A percentile compares a stretch with the other conserved stretches of the same genome.
Conservation (phyloP, 2,888 invertebrate genomes). For the Dicyrtoma fusca region DNA sequence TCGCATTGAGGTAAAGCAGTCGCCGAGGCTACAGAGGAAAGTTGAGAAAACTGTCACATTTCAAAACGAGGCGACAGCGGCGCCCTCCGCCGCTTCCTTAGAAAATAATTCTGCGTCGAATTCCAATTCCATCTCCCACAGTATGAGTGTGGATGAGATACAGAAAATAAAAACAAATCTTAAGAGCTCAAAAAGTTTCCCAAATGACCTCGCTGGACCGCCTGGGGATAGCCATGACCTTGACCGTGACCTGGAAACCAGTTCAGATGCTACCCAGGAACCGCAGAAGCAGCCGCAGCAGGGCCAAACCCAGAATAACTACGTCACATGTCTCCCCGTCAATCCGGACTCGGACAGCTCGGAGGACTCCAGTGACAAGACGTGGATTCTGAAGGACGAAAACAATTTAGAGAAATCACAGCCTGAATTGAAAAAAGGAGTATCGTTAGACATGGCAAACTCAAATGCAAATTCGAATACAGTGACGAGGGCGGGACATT, state of each 20-base stretch:
- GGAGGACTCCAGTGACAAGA: slow-evolving; percentile 56
- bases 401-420: no score
- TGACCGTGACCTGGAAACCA: slow-evolving; percentile 68
- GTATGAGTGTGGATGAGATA: slow-evolving; percentile 85
- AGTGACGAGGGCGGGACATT: no score
- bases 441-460: neutral
- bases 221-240: slow-evolving; percentile 67
- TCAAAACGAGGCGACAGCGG: no score
- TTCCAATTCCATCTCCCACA: slow-evolving; percentile 64
- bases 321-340: slow-evolving; percentile 60
- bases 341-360: slow-evolving; percentile 59
- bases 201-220: slow-evolving; percentile 71
- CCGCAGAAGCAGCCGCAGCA: slow-evolving; percentile 65
- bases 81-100: slow-evolving; percentile 36
- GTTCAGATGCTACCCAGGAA: slow-evolving; percentile 66
- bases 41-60: slow-evolving; percentile 55
- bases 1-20: slow-evolving; percentile 56
- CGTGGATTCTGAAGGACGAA: slow-evolving; percentile 55
- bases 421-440: no score
- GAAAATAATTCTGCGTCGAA: no score
- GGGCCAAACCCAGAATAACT: slow-evolving; percentile 43
- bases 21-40: slow-evolving; percentile 50
- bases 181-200: slow-evolving; percentile 84
- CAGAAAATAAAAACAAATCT: slow-evolving; percentile 80
- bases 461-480: no score